These are phyloP conservation scores for Agrotis clavis DNA, from an alignment of 2,888 invertebrate species.

Conservation along the genomic window DNA sequence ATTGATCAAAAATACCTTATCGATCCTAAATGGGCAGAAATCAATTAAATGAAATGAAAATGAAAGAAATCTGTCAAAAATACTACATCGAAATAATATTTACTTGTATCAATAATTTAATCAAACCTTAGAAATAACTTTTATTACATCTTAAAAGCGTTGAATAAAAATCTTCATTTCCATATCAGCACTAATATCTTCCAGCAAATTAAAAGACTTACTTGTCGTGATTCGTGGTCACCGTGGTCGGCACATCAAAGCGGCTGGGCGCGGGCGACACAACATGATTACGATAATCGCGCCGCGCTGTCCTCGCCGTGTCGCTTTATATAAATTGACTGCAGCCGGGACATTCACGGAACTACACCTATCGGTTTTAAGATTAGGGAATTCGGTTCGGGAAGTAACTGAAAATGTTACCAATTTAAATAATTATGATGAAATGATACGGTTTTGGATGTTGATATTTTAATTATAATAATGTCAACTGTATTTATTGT, in stretches of 20 bases:
- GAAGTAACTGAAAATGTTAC: background rate
- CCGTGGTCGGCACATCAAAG: constrained; percentile 74
- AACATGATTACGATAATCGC: constrained; percentile 78
- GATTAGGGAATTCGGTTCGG: background rate
- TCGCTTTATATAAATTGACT: constrained; percentile 68
- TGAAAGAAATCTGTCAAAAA: no score
- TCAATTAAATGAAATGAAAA: no score
- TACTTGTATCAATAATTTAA: background rate
- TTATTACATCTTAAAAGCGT: background rate
- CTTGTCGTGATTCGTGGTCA: constrained; percentile 57
- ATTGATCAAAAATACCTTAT: background rate
- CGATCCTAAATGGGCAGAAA: no score
- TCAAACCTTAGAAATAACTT: background rate
- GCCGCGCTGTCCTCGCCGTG: constrained; percentile 71
- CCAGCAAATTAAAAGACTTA: constrained; percentile 2
- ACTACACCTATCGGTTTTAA: background rate
- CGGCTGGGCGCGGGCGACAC: constrained; percentile 67
- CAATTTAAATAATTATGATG: no score
- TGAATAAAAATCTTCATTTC: background rate
- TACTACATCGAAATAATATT: background rate
- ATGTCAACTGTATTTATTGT: background rate
- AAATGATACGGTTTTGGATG: no score
- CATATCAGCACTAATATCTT: background rate
- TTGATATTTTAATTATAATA: background rate
- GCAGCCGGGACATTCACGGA: constrained; percentile 57